A percentile compares a stretch with the other conserved stretches of the same genome.
phyloP scores from a whole-genome alignment of 2,888 invertebrate genomes.

The Dicyrtomina minuta region DNA sequence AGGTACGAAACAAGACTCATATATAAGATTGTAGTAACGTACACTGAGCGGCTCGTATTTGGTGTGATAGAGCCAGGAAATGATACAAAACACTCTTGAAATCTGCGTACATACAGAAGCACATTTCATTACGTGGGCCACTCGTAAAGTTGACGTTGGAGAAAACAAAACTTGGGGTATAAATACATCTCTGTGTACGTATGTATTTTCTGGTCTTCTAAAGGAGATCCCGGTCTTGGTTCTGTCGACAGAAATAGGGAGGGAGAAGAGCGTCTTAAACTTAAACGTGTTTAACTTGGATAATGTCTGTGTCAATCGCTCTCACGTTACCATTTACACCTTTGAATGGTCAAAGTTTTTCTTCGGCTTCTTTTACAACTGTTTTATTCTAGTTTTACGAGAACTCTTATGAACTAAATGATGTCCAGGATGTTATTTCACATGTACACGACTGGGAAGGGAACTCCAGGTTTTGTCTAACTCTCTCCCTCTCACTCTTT shows the following conservation, averaged over 20 bases:
- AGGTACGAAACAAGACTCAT: too few relatives aligned
- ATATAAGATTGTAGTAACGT: too few relatives aligned
- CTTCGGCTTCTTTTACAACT: constrained; percentile 8
- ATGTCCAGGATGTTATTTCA: not conserved
- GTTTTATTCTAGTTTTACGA: constrained; percentile 12
- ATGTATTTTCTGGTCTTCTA: not conserved
- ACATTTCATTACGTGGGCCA: too few relatives aligned
- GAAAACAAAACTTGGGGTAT: too few relatives aligned
- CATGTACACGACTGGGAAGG: too few relatives aligned
- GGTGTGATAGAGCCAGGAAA: too few relatives aligned
- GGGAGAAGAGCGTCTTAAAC: constrained; percentile 12
- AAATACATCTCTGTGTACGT: not conserved
- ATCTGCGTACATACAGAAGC: too few relatives aligned
- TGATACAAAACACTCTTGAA: too few relatives aligned
- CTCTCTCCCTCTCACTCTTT: constrained; percentile 5
- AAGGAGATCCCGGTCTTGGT: too few relatives aligned
- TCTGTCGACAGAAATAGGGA: not conserved
- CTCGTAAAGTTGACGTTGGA: too few relatives aligned
- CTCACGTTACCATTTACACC: constrained; percentile 32
- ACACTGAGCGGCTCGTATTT: too few relatives aligned
- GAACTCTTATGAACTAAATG: constrained; percentile 2
- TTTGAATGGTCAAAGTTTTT: constrained; percentile 32
- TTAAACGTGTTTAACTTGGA: constrained; percentile 17
- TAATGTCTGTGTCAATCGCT: constrained; percentile 31
- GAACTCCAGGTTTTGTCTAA: too few relatives aligned